phyloP scores from a whole-genome alignment of 2,797 vertebrate genomes.

The Sardinella longiceps region DNA sequence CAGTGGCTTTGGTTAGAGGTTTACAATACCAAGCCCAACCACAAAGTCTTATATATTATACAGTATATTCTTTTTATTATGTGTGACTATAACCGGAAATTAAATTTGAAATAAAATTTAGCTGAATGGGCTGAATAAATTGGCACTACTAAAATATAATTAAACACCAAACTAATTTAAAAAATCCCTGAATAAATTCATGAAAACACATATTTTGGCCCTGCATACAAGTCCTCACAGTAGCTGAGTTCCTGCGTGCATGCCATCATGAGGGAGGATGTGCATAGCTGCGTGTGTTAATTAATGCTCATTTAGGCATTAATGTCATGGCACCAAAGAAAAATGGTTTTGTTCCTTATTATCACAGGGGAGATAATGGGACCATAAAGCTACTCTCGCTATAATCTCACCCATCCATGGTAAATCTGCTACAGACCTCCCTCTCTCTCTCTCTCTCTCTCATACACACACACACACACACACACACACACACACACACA shows the following conservation, averaged over 20 bases:
- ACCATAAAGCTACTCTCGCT: slow-evolving; percentile 57
- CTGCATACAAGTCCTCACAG: not conserved
- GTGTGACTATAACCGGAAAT: too few relatives aligned
- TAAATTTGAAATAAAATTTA: not conserved
- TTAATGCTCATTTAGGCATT: slow-evolving; percentile 68
- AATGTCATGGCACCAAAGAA: slow-evolving; percentile 63
- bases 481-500: too few relatives aligned
- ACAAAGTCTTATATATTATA: not conserved
- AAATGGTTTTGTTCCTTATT: slow-evolving; percentile 68
- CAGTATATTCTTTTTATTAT: too few relatives aligned
- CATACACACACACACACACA: too few relatives aligned
- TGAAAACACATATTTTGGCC: not conserved
- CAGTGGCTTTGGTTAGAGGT: not conserved
- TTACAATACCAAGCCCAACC: not conserved
- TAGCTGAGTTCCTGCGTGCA: not conserved
- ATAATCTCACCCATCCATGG: slow-evolving; percentile 48
- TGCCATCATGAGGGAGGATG: slow-evolving; percentile 17
- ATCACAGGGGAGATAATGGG: slow-evolving; percentile 62
- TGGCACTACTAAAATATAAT: not conserved
- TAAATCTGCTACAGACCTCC: not conserved
- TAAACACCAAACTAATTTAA: slow-evolving; percentile 14
- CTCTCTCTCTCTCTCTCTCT: slow-evolving; percentile 21
- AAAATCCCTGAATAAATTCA: not conserved
- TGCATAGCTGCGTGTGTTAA: slow-evolving; percentile 51
- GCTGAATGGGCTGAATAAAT: not conserved